Conservation (phyloP, 2,113 vertebrate genomes). For the Accipiter virgatus region DNA sequence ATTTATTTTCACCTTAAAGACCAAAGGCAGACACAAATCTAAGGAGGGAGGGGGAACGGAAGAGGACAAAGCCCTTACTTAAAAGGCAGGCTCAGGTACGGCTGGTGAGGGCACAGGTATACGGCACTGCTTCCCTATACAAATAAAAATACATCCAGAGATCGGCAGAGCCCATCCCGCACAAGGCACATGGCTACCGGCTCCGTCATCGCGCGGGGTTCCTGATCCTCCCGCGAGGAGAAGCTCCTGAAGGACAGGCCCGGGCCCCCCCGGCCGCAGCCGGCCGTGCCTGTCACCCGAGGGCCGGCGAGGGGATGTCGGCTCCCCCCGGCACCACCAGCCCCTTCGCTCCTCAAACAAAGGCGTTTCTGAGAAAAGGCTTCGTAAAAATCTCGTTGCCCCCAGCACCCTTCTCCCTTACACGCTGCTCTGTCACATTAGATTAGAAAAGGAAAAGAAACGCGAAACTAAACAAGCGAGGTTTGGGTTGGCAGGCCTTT, state of each 20-base stretch:
- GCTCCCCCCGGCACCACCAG: background rate
- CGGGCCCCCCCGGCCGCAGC: fast-evolving
- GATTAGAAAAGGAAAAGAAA: background rate
- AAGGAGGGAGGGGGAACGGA: background rate
- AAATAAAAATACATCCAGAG: background rate
- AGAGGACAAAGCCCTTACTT: background rate
- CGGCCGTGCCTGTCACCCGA: fast-evolving
- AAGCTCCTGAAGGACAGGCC: background rate
- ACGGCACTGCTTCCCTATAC: fast-evolving
- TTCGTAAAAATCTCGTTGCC: background rate
- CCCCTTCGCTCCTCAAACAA: background rate
- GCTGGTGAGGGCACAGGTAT: background rate
- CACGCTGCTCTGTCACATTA: background rate
- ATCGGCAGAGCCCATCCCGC: background rate
- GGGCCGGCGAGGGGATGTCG: fast-evolving
- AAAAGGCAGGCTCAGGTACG: background rate
- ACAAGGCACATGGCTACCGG: too few relatives aligned
- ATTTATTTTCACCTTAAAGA: background rate
- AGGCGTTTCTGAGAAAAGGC: background rate
- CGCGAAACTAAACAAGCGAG: background rate
- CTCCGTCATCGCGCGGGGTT: fast-evolving
- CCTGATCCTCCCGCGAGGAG: background rate
- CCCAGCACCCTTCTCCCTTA: background rate
- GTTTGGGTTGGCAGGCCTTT: conserved; percentile 4
- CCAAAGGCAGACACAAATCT: background rate